These are phyloP conservation scores for Vulpes ferrilata DNA, from an alignment of 2,113 vertebrate species.

Conservation along the genomic window DNA sequence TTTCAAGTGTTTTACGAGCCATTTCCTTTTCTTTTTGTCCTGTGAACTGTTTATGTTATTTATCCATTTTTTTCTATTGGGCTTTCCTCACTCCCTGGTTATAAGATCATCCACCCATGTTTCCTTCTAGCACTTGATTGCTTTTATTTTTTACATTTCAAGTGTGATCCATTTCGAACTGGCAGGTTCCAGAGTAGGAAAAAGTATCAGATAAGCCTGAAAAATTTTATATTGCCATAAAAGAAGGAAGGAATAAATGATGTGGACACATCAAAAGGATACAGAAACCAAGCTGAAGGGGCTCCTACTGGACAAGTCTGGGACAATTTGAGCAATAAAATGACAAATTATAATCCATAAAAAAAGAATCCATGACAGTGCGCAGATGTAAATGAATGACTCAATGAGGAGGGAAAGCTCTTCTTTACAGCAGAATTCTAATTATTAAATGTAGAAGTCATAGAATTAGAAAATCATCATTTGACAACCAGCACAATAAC, in stretches of 20 bases:
- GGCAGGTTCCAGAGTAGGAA: not conserved
- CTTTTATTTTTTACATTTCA: slow-evolving; percentile 39
- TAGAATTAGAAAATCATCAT: not conserved
- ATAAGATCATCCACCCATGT: not conserved
- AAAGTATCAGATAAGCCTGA: not conserved
- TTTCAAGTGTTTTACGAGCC: not conserved
- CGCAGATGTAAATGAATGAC: not conserved
- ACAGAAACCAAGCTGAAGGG: not conserved
- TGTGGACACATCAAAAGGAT: not conserved
- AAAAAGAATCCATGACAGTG: not conserved
- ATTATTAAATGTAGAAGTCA: not conserved
- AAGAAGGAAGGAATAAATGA: not conserved
- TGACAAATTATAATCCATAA: not conserved
- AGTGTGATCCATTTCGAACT: slow-evolving; percentile 2
- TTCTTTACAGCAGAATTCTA: slow-evolving; percentile 12
- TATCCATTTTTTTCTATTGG: not conserved
- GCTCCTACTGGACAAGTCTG: not conserved
- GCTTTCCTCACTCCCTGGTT: not conserved
- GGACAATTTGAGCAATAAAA: not conserved
- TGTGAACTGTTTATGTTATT: not conserved
- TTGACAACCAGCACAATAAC: not conserved
- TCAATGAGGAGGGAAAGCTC: not conserved
- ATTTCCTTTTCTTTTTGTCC: not conserved
- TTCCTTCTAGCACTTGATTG: not conserved
- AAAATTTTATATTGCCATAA: not conserved